Evolutionary conservation across 2,797 vertebrate species (phyloP), one percentile per base, ranked within the genome.

Genomic region (Margarornis squamiger): DNA sequence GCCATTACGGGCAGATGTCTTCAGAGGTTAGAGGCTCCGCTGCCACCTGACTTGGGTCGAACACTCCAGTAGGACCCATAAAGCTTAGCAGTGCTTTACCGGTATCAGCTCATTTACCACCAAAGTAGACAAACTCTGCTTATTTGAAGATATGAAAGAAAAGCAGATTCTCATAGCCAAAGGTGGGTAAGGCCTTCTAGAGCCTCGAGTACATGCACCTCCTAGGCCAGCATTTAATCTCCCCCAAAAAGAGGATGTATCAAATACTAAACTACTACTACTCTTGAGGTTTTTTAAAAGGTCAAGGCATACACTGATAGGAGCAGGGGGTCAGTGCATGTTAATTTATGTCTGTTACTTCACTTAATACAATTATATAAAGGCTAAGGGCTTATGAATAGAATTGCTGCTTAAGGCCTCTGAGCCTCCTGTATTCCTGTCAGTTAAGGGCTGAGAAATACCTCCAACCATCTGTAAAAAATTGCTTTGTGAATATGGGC

Each of bases 371-470:
- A 88, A 95, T 95, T 95, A 96, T 73, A 86, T 86, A 94, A 93
- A 96, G 88, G 93, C 93, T 86, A 90, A 95, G 86, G 88, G 90
- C 91, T 95, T 95, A 15, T 81, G 88, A 94, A 84, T 92, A 91
- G 90, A 93, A 88, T 65, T 95, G 88, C 79, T 96, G 87, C 91
- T 94, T 61, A 87, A 97, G 93, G 95, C 94, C 93, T 96, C 76
- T 52, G 79, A 93, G 79, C 39, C 85, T 95, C 79, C 87, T 72
- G 58, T 91, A 86, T 88, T 80, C 76, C 70, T 92, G 79, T 88
- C 89, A 94, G 82, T 89, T 91, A 70, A 77, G 70, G 87, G 66
- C 75, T 87, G 76, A 91, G 85, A 86, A 93, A 93, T 95, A 91
- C 82, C 70, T 94, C 82, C 90, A 94, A 88, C 85, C 91, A 90